A percentile compares a stretch with the other conserved stretches of the same genome.
phyloP scores from a whole-genome alignment of 2,113 vertebrate genomes.

The Centropristis striata region DNA sequence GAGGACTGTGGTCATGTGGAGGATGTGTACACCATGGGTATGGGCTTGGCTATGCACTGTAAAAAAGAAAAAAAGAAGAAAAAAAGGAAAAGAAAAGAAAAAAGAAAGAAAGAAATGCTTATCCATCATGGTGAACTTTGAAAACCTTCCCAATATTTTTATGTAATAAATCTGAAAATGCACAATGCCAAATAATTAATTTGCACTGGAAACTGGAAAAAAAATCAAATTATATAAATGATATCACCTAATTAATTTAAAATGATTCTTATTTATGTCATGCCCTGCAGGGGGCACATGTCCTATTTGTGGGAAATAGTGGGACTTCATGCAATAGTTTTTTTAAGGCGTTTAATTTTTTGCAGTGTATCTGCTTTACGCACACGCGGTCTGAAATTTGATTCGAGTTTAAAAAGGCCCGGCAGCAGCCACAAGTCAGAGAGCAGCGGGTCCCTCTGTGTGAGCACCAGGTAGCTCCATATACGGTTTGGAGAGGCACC shows the following conservation, averaged over 20 bases:
- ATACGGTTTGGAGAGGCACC: slow-evolving; percentile 55
- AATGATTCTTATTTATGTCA: background rate
- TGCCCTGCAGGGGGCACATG: background rate
- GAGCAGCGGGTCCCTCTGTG: background rate
- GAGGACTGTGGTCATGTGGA: slow-evolving; percentile 4
- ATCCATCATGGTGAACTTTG: too few species aligned
- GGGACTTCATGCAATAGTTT: background rate
- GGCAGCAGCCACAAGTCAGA: slow-evolving; percentile 44
- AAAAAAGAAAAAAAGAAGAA: slow-evolving; percentile 27
- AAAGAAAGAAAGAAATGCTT: too few species aligned
- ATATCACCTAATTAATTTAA: background rate
- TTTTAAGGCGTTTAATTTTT: slow-evolving; percentile 10
- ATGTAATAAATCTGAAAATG: background rate
- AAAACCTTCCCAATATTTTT: background rate
- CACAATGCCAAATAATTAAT: background rate
- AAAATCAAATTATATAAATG: background rate
- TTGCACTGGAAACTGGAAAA: background rate
- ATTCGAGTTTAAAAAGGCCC: slow-evolving; percentile 64
- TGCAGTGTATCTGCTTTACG: slow-evolving; percentile 57
- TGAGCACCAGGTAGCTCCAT: slow-evolving; percentile 57
- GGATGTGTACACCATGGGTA: background rate
- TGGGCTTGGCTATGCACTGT: slow-evolving; percentile 35
- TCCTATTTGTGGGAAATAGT: background rate
- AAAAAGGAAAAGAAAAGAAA: slow-evolving; percentile 7
- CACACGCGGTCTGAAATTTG: slow-evolving; percentile 60